phyloP scores from a whole-genome alignment of 2,113 vertebrate species.

The Lepus americanus region DNA sequence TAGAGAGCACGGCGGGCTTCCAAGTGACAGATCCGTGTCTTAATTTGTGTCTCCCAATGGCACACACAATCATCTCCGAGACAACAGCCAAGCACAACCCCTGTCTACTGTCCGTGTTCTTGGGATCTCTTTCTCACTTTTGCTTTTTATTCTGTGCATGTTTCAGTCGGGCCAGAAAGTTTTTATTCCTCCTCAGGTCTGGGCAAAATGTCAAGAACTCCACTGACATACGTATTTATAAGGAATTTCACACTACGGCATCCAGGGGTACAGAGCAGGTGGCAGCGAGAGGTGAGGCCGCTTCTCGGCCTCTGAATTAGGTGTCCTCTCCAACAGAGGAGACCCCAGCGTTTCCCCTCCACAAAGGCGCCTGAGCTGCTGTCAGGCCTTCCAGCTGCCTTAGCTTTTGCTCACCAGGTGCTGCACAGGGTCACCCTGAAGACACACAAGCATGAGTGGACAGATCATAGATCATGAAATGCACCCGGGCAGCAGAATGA shows the following conservation, averaged over 20 bases:
- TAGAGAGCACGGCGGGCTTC: not conserved
- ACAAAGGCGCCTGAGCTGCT: not conserved
- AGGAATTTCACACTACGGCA: not conserved
- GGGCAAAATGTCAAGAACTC: not conserved
- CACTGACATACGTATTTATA: not conserved
- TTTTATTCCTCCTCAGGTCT: not conserved
- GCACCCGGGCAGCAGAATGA: not conserved
- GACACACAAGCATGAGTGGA: not conserved
- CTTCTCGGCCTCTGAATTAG: not conserved
- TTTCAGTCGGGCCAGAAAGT: conserved; percentile 3
- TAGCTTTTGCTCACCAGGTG: not conserved
- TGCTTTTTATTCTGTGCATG: not conserved
- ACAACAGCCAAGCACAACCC: accelerated
- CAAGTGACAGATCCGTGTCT: not conserved
- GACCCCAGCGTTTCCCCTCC: not conserved
- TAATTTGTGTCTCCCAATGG: not conserved
- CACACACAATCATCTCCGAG: not conserved
- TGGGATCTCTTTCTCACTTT: not conserved
- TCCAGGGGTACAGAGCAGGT: not conserved
- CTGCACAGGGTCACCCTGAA: not conserved
- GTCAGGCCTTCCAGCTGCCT: too few relatives aligned
- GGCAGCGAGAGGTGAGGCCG: not conserved
- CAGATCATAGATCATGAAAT: not conserved
- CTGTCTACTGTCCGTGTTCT: not conserved
- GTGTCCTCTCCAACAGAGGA: accelerated